These are phyloP conservation scores for Leptocoma aspasia DNA, from an alignment of 2,113 vertebrate genomes.

Conservation along the genomic window DNA sequence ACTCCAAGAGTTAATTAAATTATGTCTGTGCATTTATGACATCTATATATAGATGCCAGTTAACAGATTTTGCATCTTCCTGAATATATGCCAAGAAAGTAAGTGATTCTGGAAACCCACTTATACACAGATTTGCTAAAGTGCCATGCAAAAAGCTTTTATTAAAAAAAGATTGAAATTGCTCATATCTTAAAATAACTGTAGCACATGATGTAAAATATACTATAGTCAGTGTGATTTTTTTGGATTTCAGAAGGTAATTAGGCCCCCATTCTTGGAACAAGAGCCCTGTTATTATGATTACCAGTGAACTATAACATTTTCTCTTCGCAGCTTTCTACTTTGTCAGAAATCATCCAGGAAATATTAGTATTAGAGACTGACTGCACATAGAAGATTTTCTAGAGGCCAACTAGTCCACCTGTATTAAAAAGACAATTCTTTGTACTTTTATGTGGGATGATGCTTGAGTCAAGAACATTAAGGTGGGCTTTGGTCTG, in stretches of 20 bases:
- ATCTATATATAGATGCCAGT: slow-evolving; percentile 67
- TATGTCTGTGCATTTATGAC: slow-evolving; percentile 57
- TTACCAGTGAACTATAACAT: slow-evolving; percentile 38
- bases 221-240: slow-evolving; percentile 67
- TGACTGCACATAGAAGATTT: background rate
- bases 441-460: background rate
- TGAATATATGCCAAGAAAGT: slow-evolving; percentile 72
- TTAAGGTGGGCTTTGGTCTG: background rate
- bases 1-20: slow-evolving; percentile 41
- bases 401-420: background rate
- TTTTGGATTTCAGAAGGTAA: slow-evolving; percentile 73
- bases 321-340: background rate
- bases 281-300: slow-evolving; percentile 60
- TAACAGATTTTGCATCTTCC: slow-evolving; percentile 65
- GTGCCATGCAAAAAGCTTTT: slow-evolving; percentile 68
- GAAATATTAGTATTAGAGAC: background rate
- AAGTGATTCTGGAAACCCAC: slow-evolving; percentile 70
- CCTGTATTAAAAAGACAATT: background rate
- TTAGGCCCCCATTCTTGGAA: slow-evolving; percentile 55
- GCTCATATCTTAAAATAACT: slow-evolving; percentile 76
- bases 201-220: slow-evolving; percentile 67
- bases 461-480: background rate
- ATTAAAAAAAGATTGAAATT: slow-evolving; percentile 76
- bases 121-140: slow-evolving; percentile 72
- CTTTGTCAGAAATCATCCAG: background rate